Base-by-base conservation (phyloP, 2,888 invertebrate genomes). In the Lycophotia porphyrea region DNA sequence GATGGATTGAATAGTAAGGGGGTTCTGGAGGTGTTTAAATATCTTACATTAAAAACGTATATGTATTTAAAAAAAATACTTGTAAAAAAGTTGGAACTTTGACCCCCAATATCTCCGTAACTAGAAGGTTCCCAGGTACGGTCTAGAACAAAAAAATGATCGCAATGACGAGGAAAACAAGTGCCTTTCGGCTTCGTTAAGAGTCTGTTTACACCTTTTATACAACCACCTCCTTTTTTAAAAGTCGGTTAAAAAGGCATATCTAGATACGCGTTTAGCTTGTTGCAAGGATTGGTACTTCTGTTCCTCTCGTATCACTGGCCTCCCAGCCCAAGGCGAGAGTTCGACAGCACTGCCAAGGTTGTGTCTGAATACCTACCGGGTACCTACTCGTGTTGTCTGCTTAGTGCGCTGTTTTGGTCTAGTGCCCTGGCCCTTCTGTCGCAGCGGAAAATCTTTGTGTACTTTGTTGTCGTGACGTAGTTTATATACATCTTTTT, bases 321-420 rank as follows among this genome's bases (percentile, higher is more conserved):
- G 52, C 63, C n/a, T 11, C 47, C 21, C 77, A 63, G 73, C 61
- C 74, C 85, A 86, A 87, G 84, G 88, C 82, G 69, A 81, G 79
- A 84, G 88, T 86, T 88, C 87, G 85, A 66, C 80, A 88, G 79
- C 88, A 86, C 70, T 76, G 79, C 79, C 85, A 88, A 87, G 89
- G 86, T 81, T 88, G 79, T 44, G 73, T 67, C 81, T 68, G 74
- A 76, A 84, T 84, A 84, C 84, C 84, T 84, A 84, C 79, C 61
- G 61, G 52, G 81, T 86, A 84, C 82, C 82, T 83, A 83, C 82
- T 83, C 21, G 44, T 63, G 69, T 66, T 67, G 82, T 74, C 81
- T 84, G 84, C 72, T 73, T 76, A 74, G 58, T 58, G 63, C 74
- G 52, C 52, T 83, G 84, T 84, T 87, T 85, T 86, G 83, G 83